Percentiles rank a stretch among this genome's conserved stretches.
These are phyloP conservation scores for Hirundo rustica DNA, from an alignment of 2,797 vertebrate species.

Conservation along the genomic window DNA sequence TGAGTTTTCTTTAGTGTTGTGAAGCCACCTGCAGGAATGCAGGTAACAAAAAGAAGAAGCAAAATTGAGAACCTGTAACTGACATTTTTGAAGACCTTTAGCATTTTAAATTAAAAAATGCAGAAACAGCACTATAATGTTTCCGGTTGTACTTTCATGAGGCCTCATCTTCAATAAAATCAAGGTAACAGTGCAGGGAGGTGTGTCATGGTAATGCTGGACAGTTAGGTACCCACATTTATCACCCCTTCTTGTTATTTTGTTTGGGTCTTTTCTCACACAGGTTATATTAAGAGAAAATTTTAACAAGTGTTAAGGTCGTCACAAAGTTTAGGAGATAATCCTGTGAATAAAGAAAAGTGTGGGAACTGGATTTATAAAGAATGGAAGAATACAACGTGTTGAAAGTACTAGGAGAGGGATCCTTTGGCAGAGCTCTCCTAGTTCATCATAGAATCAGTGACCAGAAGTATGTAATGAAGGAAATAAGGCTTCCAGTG, in stretches of 20 bases:
- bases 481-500: slow-evolving; percentile 90
- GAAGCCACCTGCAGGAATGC: background rate
- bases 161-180: background rate
- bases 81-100: background rate
- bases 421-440: slow-evolving; percentile 88
- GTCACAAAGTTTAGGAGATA: background rate
- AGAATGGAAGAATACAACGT: slow-evolving; percentile 85
- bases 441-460: slow-evolving; percentile 76
- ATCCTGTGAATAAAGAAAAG: background rate
- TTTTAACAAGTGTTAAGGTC: background rate
- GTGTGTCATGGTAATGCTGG: background rate
- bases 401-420: slow-evolving; percentile 83
- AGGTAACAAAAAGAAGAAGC: background rate
- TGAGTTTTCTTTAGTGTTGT: background rate
- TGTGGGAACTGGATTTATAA: background rate
- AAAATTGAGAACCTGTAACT: background rate
- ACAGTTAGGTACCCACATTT: background rate
- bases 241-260: background rate
- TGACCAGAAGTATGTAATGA: slow-evolving; percentile 81
- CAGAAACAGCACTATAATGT: background rate
- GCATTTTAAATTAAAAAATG: background rate
- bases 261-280: background rate
- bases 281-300: background rate
- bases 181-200: background rate
- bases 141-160: background rate